phyloP scores from a whole-genome alignment of 1,140 invertebrate species.

The Anastrepha obliqua region DNA sequence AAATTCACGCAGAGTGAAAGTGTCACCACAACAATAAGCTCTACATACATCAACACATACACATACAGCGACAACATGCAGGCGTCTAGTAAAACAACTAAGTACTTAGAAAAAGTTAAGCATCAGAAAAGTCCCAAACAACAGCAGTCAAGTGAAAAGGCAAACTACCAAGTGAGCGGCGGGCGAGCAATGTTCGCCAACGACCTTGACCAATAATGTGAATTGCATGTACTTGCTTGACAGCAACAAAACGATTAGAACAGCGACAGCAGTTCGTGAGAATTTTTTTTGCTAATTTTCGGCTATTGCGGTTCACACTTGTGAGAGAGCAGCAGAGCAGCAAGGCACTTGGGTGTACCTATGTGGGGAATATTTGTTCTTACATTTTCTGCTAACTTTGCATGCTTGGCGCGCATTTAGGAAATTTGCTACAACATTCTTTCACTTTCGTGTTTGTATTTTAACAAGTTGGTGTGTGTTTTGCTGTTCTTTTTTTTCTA shows the following conservation, averaged over 20 bases:
- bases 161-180: not conserved
- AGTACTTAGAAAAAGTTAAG: not conserved
- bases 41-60: not conserved
- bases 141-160: not conserved
- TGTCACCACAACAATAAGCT: not conserved
- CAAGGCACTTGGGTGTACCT: not conserved
- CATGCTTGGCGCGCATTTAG: slow-evolving; percentile 4
- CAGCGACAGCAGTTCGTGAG: not conserved
- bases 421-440: not conserved
- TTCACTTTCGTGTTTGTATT: not conserved
- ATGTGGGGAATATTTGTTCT: not conserved
- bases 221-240: slow-evolving; percentile 32
- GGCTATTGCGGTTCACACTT: not conserved
- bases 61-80: not conserved
- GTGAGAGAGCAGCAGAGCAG: not conserved
- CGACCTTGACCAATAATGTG: slow-evolving; percentile 42
- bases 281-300: not conserved
- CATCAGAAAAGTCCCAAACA: not conserved
- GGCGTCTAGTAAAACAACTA: not conserved
- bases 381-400: not conserved
- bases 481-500: not conserved
- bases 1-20: not conserved
- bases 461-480: not conserved
- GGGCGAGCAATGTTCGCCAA: slow-evolving; percentile 7
- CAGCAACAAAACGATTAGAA: not conserved